Evolutionary conservation across 2,888 invertebrate genomes (phyloP), one percentile per base, ranked within the genome.

Genomic region (Lysandra bellargus): DNA sequence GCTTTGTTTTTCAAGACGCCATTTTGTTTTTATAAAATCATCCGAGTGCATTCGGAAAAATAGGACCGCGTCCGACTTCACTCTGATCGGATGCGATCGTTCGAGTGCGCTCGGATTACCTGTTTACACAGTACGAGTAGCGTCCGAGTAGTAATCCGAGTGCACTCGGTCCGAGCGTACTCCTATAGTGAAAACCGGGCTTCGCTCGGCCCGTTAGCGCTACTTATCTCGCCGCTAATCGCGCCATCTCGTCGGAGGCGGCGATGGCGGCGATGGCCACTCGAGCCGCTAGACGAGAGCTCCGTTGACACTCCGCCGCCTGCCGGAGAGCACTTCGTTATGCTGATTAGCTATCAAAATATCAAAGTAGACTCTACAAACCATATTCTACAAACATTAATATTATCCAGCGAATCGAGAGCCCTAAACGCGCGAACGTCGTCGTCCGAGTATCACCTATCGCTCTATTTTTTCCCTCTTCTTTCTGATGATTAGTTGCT

Each of bases 211-310:
- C 33, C 69, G 30, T 69, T 14, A 69, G 33, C 14, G 14, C 69
- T 69, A 33, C 69, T 69, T 69, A 69, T 33, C 33, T 33, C 30
- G 12, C 1, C 69, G 69, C 69, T 69, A 69, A 69, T 69, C 69
- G 69, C 33, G 14, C 12, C 14, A 17, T 33, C 37, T 37, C 33
- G 37, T 33, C 33, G 33, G 33, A 64, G 64, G 64, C 61, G 9
- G 49, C 49, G 49, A 1, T 33, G 30, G 33, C 69, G 69, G 33
- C 17, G 14, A 69, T 69, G 69, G 33, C 69, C 69, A 69, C 69
- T 69, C 69, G 33, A 69, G 69, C 69, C 69, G 69, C 33, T 33
- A 69, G 69, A 33, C 69, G 17, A 37, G 69, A 23, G 69, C 33
- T 37, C 69, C 30, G 69, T 69, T 69, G 69, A 37, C 69, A 69